Conservation (phyloP, 2,797 vertebrate genomes). For the Heteromormyrus szaboi region DNA sequence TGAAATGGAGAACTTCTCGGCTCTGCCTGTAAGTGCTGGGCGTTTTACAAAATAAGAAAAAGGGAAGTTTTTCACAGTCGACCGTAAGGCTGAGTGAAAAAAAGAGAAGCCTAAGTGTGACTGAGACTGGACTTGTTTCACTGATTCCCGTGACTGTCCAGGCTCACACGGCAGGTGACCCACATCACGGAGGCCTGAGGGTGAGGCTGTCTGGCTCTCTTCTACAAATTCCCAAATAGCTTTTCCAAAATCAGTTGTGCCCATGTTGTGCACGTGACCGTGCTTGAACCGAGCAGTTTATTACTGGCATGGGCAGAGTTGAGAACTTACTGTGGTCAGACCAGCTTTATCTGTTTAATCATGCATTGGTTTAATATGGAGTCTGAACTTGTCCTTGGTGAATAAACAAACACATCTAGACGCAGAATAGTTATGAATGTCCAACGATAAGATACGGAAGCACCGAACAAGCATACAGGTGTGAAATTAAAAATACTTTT, state of each 20-base stretch:
- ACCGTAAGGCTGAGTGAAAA: neutral
- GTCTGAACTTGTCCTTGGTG: neutral
- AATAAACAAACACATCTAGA: neutral
- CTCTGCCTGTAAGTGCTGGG: neutral
- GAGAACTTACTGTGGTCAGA: neutral
- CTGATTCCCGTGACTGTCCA: neutral
- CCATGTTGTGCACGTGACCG: neutral
- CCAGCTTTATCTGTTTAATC: neutral
- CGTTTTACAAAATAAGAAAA: neutral
- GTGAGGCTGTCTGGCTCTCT: neutral
- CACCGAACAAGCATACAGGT: neutral
- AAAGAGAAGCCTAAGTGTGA: neutral
- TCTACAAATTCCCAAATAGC: neutral
- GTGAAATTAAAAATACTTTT: neutral
- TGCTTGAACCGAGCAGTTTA: neutral
- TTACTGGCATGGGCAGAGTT: neutral
- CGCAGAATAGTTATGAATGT: neutral
- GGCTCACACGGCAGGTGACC: neutral
- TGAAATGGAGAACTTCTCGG: constrained; percentile 8
- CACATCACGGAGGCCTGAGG: neutral
- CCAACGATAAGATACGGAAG: neutral
- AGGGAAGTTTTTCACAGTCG: neutral
- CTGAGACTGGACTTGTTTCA: neutral
- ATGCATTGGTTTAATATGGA: neutral
- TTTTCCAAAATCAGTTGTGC: neutral